These are phyloP conservation scores for Patella vulgata DNA, from an alignment of 1,140 invertebrate species.

Conservation along the genomic window DNA sequence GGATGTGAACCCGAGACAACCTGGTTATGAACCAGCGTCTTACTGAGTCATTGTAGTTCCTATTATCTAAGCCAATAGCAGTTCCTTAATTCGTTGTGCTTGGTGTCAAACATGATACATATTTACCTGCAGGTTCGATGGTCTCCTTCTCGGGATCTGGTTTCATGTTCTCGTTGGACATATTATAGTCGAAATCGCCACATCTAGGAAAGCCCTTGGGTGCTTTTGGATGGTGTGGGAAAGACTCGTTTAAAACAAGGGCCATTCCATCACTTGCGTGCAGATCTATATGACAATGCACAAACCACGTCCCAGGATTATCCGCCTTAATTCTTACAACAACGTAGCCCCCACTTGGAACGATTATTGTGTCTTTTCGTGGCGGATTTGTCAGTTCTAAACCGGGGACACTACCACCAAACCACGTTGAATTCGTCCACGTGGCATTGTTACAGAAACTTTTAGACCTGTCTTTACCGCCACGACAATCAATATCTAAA, in stretches of 20 bases:
- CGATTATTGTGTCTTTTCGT: conserved; percentile 77
- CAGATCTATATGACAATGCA: conserved; percentile 59
- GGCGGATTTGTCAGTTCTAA: conserved; percentile 70
- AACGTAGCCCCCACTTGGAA: conserved; percentile 76
- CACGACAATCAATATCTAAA: conserved; percentile 44
- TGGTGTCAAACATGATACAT: too few relatives aligned
- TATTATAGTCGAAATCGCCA: conserved; percentile 20
- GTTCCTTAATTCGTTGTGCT: too few relatives aligned
- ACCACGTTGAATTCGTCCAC: conserved; percentile 48
- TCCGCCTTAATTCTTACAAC: conserved; percentile 78
- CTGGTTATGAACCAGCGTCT: too few relatives aligned
- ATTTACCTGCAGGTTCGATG: too few relatives aligned
- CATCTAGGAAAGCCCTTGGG: conserved; percentile 46
- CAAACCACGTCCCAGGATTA: conserved; percentile 72
- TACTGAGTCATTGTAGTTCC: too few relatives aligned
- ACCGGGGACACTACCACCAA: conserved; percentile 42
- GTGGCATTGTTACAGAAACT: conserved; percentile 49
- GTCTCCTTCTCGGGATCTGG: too few relatives aligned
- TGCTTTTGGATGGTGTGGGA: conserved; percentile 15
- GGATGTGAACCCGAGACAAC: too few relatives aligned
- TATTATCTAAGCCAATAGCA: too few relatives aligned
- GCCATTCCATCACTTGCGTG: conserved; percentile 56
- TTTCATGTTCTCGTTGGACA: too few relatives aligned
- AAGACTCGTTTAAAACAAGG: conserved; percentile 55
- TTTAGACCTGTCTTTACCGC: conserved; percentile 12